Percentiles rank a stretch among this genome's conserved stretches.
Evolutionary conservation across 30 jellyfish, hydroid and myxozoan genomes (phyloP).

Genomic region (Catostylus mosaicus): DNA sequence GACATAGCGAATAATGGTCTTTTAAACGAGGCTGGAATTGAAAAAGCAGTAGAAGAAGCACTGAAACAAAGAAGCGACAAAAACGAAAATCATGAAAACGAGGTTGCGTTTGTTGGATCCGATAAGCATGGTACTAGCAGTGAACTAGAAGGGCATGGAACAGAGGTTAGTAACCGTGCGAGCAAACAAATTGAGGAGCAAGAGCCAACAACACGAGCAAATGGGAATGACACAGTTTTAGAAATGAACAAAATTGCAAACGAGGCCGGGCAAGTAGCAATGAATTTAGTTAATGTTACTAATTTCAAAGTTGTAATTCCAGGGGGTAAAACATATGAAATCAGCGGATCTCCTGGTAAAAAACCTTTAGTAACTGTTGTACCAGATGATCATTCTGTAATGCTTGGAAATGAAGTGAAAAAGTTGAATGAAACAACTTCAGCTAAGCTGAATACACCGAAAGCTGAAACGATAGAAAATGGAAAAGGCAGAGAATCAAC

Average conservation of each 20-base stretch:
- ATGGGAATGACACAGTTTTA: slow-evolving; percentile 68
- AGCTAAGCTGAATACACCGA: slow-evolving; percentile 1
- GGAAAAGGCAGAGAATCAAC: slow-evolving; percentile 20
- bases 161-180: slow-evolving; percentile 15
- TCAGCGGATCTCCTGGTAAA: slow-evolving; percentile 68
- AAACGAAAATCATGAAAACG: slow-evolving; percentile 29
- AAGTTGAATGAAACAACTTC: slow-evolving; percentile 9
- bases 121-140: slow-evolving; percentile 22
- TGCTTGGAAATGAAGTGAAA: neutral
- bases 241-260: slow-evolving; percentile 73
- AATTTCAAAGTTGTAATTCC: slow-evolving; percentile 86
- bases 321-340: slow-evolving; percentile 80
- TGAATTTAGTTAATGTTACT: slow-evolving; percentile 77
- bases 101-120: slow-evolving; percentile 44
- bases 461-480: slow-evolving; percentile 19
- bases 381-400: slow-evolving; percentile 15
- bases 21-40: slow-evolving; percentile 69
- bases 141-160: slow-evolving; percentile 37
- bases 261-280: slow-evolving; percentile 75
- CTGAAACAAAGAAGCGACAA: slow-evolving; percentile 44
- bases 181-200: slow-evolving; percentile 4
- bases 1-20: slow-evolving; percentile 44
- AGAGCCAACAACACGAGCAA: slow-evolving; percentile 10
- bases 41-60: slow-evolving; percentile 71
- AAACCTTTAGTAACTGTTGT: slow-evolving; percentile 68